Conservation (phyloP, 2,113 vertebrate species). For the Pluvianellus socialis region DNA sequence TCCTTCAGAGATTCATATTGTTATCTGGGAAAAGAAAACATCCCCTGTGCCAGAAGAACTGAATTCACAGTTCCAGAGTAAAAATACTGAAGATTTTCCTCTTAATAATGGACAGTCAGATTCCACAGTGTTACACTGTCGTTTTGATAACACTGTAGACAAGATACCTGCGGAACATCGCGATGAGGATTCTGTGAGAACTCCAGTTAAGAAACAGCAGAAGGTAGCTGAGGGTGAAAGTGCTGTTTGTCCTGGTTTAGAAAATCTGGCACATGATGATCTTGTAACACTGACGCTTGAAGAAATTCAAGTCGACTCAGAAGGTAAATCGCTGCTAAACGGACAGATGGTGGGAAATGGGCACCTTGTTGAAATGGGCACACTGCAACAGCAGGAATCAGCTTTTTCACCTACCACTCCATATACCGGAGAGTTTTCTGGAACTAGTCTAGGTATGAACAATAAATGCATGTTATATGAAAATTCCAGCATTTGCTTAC, state of each 20-base stretch:
- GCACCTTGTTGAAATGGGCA: neutral
- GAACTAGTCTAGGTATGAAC: neutral
- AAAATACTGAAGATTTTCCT: neutral
- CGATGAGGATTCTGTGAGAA: neutral
- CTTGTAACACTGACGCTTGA: slow-evolving; percentile 78
- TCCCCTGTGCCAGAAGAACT: neutral
- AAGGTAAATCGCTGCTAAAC: neutral
- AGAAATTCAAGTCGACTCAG: slow-evolving; percentile 61
- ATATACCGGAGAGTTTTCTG: neutral
- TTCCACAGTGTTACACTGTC: neutral
- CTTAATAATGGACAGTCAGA: neutral
- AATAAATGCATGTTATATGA: neutral
- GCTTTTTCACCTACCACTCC: neutral
- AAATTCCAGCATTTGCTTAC: neutral
- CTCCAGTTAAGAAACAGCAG: slow-evolving; percentile 6
- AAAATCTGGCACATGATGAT: slow-evolving; percentile 68
- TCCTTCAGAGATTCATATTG: slow-evolving; percentile 83
- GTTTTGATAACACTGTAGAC: neutral
- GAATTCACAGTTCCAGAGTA: neutral
- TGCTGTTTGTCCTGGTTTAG: slow-evolving; percentile 64
- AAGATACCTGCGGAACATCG: neutral
- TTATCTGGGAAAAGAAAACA: slow-evolving; percentile 86
- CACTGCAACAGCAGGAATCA: neutral
- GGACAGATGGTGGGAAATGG: neutral
- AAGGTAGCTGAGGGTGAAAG: neutral